Conservation (phyloP, 2,113 vertebrate species). For the Accipiter cooperii region DNA sequence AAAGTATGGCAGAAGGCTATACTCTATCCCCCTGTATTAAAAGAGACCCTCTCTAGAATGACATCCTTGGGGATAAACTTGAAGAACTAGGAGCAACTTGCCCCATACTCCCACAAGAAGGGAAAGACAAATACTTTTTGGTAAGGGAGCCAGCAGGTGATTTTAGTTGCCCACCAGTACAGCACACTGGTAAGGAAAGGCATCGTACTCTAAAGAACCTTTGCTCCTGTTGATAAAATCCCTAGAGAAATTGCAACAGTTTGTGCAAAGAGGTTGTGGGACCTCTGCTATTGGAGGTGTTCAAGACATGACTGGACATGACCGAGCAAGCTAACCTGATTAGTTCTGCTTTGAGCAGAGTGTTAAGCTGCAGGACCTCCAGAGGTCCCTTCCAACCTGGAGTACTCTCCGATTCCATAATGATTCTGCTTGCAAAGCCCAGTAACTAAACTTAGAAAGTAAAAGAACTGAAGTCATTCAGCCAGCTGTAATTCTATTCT, state of each 20-base stretch:
- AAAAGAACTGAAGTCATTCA: background rate
- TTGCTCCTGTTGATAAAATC: background rate
- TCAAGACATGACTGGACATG: background rate
- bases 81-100: background rate
- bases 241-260: background rate
- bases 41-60: background rate
- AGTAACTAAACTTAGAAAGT: background rate
- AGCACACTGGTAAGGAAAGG: background rate
- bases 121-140: background rate
- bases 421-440: background rate
- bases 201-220: background rate
- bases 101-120: background rate
- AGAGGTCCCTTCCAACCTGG: background rate
- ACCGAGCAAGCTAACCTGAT: background rate
- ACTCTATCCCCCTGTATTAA: background rate
- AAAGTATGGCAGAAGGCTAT: background rate
- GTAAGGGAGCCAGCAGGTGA: background rate
- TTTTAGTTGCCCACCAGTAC: background rate
- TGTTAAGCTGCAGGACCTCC: background rate
- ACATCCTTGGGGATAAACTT: background rate
- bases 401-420: background rate
- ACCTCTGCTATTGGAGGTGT: background rate
- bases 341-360: background rate
- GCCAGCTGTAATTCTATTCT: background rate
- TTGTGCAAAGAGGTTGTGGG: background rate